A percentile compares a stretch with the other conserved stretches of the same genome.
Evolutionary conservation across 2,888 invertebrate genomes (phyloP).

Genomic region (Periphyllus acericola): DNA sequence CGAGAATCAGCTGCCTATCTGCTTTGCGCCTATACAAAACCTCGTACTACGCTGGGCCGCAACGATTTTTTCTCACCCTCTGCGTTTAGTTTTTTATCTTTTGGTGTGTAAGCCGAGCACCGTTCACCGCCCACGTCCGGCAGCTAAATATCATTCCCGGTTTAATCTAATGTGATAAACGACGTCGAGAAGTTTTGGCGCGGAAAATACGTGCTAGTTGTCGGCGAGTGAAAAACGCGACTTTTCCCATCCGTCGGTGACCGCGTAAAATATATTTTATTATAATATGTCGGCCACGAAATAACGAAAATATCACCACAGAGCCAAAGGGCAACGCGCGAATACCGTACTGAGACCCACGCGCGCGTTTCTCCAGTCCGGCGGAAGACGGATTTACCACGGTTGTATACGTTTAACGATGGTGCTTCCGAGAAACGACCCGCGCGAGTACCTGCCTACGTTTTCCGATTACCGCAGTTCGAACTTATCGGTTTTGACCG

Average conservation of each 20-base stretch:
- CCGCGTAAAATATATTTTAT: neutral
- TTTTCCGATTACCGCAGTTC: too few relatives aligned
- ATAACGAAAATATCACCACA: neutral
- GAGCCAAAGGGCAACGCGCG: too few relatives aligned
- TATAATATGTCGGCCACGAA: neutral
- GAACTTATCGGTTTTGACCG: too few relatives aligned
- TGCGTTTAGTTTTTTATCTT: too few relatives aligned
- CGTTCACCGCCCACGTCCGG: neutral
- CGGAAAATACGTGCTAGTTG: neutral
- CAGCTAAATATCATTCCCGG: neutral
- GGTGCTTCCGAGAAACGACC: too few relatives aligned
- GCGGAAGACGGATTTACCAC: too few relatives aligned
- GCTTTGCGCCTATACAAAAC: neutral
- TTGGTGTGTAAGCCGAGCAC: too few relatives aligned
- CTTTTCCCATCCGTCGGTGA: neutral
- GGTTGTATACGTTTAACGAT: too few relatives aligned
- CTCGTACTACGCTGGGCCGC: neutral
- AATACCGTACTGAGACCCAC: too few relatives aligned
- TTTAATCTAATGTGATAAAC: constrained; percentile 9
- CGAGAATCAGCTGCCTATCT: neutral
- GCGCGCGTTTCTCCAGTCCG: too few relatives aligned
- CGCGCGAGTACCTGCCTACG: too few relatives aligned
- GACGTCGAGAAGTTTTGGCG: neutral
- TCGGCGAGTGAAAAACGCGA: neutral
- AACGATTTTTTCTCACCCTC: neutral